Evolutionary conservation across 2,888 invertebrate genomes (phyloP), one percentile per base, ranked within the genome.

Genomic region (Pollenia amentaria): DNA sequence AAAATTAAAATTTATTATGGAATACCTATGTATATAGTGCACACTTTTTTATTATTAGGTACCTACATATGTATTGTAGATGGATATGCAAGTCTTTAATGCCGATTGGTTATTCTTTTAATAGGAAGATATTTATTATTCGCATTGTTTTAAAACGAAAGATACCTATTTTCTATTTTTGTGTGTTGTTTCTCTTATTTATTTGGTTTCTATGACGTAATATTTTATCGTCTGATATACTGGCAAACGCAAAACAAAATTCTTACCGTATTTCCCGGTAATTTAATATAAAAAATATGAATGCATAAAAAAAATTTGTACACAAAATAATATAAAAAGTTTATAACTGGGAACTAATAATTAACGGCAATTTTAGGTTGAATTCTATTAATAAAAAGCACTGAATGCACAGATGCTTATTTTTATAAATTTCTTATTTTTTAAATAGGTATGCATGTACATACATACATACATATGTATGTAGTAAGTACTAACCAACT

Each of bases 191-290:
- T 18, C 51, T 46, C 40, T 16, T 16, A 4, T 1, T 69, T 69
- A 44, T 64, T 44, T 64, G 57, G 46, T 75, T 75, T 62, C 51
- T 18, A 48, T 64, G 78, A 86, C 78, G 82, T 62, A 72, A 75
- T 79, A n/a, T n/a, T n/a, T n/a, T n/a, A 86, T 86, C 67, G 82
- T 64, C 78, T 75, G 82, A 86, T 86, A 86, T 72, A 48, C 55
- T 29, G 51, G 44, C 67, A 46, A 42, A 62, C 18, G 44, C 51
- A 14, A 70, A 81, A 8, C 64, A 38, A n/a, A n/a, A 62, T 70
- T 82, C 48, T 18, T 69, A 82, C 57, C 53, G 65, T 65, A 69
- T 51, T 62, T 64, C 4, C 29, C 69, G 38, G 77, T 78, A 29
- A 38, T 57, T 48, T 62, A 14, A 62, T 51, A 29, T 12, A 29